Evolutionary conservation across 2,113 vertebrate genomes (phyloP), one percentile per base, ranked within the genome.

Genomic region (Embiotoca jacksoni): DNA sequence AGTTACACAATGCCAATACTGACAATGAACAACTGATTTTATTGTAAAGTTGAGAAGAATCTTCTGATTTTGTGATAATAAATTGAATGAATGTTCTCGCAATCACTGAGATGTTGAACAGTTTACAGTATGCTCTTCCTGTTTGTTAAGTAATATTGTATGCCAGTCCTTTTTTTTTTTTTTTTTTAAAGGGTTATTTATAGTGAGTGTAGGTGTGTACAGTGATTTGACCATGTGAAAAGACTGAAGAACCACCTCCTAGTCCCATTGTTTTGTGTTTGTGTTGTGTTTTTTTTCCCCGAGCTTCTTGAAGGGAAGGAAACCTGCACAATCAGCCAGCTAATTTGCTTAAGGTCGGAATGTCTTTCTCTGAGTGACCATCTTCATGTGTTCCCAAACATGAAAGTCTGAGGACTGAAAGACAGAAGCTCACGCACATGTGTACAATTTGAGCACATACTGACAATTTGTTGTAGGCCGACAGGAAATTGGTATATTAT

Each of bases 191-290:
- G 55, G 37, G 16, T 41, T 92, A 89, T 91, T 86, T 87, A 85
- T 87, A 88, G 75, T 30, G 30, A 1, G 13, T 31, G 74, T 69
- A 63, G 60, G 60, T 83, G 75, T 72, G 16, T 50, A n/a, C 55
- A 16, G 53, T 52, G 53, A 82, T 60, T 81, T 61, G 55, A 72
- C 44, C 76, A 59, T 72, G 75, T 78, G 72, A 52, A 82, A 79
- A 36, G 65, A 67, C 15, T 49, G 36, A 55, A 76, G 64, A 67
- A 74, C 73, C 15, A 62, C 67, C 90, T 90, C 89, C 87, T 81
- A 44, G 13, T 76, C 4, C 89, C 72, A 90, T 93, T 91, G 89
- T 92, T 88, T 84, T 63, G 63, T 68, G 83, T 70, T 72, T 63
- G 59, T 55, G 49, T 58, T 58, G 68, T 66, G 36, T 14, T 35